Evolutionary conservation across 37 sponge, comb jelly and placozoan genomes (phyloP).

Genomic region (Tethya wilhelma): DNA sequence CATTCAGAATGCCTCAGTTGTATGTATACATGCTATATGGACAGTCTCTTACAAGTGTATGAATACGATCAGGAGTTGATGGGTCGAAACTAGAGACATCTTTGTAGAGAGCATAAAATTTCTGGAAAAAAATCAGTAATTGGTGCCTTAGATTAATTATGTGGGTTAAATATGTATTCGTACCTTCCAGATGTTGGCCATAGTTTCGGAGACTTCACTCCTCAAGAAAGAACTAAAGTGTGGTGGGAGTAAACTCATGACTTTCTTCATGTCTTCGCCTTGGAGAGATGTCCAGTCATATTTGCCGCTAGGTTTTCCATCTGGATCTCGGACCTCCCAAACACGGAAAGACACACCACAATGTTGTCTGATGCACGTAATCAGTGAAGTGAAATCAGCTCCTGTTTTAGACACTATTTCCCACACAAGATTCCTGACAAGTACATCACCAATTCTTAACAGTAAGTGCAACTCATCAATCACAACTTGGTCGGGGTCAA

Average conservation of each 20-base stretch:
- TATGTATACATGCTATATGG: not conserved
- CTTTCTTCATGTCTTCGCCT: slow-evolving; percentile 27
- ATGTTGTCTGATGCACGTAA: not conserved
- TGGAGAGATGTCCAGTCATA: slow-evolving; percentile 33
- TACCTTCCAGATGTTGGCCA: not conserved
- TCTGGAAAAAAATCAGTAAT: not conserved
- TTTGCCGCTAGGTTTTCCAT: not conserved
- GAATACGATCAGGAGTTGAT: not conserved
- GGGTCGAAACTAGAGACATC: not conserved
- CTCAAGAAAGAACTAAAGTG: not conserved
- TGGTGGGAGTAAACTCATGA: slow-evolving; percentile 8
- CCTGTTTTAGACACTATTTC: not conserved
- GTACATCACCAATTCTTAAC: not conserved
- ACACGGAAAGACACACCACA: slow-evolving; percentile 13
- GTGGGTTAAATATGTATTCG: not conserved
- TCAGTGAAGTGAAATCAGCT: not conserved
- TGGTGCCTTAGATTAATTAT: too few species aligned
- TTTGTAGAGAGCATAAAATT: not conserved
- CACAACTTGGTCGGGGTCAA: not conserved
- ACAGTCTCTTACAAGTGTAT: not conserved
- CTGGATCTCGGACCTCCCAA: not conserved
- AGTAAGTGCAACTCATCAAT: not conserved
- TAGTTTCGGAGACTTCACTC: not conserved
- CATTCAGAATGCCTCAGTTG: not conserved
- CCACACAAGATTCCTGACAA: not conserved